Base-by-base conservation (phyloP, 2,888 invertebrate species). In the Tolmerus cingulatus region DNA sequence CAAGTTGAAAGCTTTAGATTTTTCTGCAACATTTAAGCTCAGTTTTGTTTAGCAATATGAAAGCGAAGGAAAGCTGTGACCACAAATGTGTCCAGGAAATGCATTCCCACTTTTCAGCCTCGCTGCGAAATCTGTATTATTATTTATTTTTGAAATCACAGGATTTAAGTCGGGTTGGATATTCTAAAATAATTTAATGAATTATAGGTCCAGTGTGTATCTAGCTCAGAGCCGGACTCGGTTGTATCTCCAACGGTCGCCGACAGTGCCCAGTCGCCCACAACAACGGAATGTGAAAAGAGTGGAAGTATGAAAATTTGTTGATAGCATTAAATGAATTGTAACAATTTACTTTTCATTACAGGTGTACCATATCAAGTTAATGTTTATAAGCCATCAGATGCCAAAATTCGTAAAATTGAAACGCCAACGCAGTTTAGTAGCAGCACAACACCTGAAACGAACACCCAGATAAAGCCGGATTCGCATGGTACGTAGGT, bases 191-290 rank as follows among this genome's bases (percentile, higher is more conserved):
- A 16, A n/a, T 51, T 51, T 51, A 51, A 51, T 7, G 7, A 7
- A 95, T 95, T 96, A 7, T 95, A 97, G 97, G 97, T 97, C 40
- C 97, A 97, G 91, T 97, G 97, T 91, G 96, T 97, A 88, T 97
- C 97, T 46, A 97, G 97, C 91, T 97, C 97, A 90, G 97, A 97
- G 91, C 96, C 96, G 43, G 97, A 97, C 90, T 94, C 94, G 1
- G 94, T 94, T 7, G 94, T 95, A 30, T 93, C 92, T 1, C 92
- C 93, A 1, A 90, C 91, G 87, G 91, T 91, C 87, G 90, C 89
- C 12, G 93, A 93, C 79, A 92, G 91, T 87, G 91, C 91, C 4
- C 92, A 92, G 84, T 93, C 92, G 46, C 93, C 93, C 30, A 91
- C 92, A 12, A 91, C 92, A 14, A 92, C 92, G 30, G 93, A 93